Evolutionary conservation across 37 sponge, comb jelly and placozoan genomes (phyloP).

Genomic region (Aphrocallistes beatrix): DNA sequence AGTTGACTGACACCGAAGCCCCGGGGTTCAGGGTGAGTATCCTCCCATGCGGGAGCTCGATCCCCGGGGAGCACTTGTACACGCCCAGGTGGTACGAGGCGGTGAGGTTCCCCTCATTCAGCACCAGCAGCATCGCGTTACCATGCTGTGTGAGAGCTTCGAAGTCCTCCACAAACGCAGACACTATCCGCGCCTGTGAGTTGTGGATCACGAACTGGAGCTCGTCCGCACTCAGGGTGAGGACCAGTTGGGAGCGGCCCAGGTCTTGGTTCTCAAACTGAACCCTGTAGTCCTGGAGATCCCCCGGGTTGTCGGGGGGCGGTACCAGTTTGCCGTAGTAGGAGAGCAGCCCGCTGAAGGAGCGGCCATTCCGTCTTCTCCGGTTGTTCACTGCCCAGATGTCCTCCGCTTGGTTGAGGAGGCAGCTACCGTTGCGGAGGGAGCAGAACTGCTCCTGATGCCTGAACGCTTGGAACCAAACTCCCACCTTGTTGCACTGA

Average conservation of each 20-base stretch:
- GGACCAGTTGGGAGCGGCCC: background rate
- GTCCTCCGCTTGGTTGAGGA: conserved; percentile 13
- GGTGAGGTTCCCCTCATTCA: background rate
- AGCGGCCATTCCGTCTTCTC: background rate
- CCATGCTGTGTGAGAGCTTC: conserved; percentile 10
- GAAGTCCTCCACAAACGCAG: background rate
- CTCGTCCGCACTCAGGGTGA: background rate
- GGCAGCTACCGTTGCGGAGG: conserved; percentile 1
- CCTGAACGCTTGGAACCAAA: conserved; percentile 12
- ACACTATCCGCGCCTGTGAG: background rate
- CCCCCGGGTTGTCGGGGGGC: too few relatives aligned
- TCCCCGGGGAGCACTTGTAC: background rate
- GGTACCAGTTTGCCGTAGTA: background rate
- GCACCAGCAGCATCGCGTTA: background rate
- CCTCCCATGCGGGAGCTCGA: conserved; percentile 4
- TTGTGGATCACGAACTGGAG: background rate
- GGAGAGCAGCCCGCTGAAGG: conserved; percentile 7
- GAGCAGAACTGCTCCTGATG: background rate
- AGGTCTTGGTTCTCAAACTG: conserved; percentile 9
- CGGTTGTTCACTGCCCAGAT: background rate
- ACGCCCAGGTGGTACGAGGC: conserved; percentile 15
- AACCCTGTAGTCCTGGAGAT: background rate
- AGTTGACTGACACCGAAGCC: background rate
- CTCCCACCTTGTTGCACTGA: conserved; percentile 10
- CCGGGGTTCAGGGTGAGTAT: background rate